These are phyloP conservation scores for Boloria euphrosyne DNA, from an alignment of 2,888 invertebrate species.

Conservation along the genomic window DNA sequence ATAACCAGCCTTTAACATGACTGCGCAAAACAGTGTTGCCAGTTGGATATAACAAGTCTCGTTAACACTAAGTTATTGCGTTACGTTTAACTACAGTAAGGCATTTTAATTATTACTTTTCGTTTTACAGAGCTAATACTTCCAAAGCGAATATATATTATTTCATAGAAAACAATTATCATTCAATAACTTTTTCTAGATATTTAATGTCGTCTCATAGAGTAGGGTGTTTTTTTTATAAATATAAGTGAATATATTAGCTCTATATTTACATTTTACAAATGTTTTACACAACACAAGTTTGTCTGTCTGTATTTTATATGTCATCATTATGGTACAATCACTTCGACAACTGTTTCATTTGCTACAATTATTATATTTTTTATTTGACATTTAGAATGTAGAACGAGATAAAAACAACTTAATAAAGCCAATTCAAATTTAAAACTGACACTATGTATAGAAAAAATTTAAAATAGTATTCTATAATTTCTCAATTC, in stretches of 20 bases:
- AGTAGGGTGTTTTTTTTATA: conserved; percentile 13
- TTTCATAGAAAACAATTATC: conserved; percentile 20
- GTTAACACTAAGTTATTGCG: conserved; percentile 25
- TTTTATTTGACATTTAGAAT: no score
- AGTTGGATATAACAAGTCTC: conserved; percentile 21
- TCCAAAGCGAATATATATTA: background rate
- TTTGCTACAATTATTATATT: background rate
- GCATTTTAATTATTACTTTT: conserved; percentile 34
- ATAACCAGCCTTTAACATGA: background rate
- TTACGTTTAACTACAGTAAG: conserved; percentile 35
- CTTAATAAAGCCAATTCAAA: background rate
- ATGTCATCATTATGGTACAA: conserved; percentile 15
- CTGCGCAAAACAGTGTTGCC: conserved; percentile 28
- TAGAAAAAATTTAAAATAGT: no score
- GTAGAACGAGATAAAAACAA: background rate
- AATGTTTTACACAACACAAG: conserved; percentile 17
- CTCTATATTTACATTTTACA: conserved; percentile 34
- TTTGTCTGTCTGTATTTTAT: conserved; percentile 30
- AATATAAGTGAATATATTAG: conserved; percentile 33
- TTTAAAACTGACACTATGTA: no score
- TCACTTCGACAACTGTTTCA: background rate
- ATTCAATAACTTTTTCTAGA: conserved; percentile 15
- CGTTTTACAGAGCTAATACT: conserved; percentile 35
- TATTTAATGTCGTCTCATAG: conserved; percentile 13
- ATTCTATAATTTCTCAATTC: no score